Evolutionary conservation across 2,797 vertebrate genomes (phyloP).

Genomic region (Chloroceryle amazona): DNA sequence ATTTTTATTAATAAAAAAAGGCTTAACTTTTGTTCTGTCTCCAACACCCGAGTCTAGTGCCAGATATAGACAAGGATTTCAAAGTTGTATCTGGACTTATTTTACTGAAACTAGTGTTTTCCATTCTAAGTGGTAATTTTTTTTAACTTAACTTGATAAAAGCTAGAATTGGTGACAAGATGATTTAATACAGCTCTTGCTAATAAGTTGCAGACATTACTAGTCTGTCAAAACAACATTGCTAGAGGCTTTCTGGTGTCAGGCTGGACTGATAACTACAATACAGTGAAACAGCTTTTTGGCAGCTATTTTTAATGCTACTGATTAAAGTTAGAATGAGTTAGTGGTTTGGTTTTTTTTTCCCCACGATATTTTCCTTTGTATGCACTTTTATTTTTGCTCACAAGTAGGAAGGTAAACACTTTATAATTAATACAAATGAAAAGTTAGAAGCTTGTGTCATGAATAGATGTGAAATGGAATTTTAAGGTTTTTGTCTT

Average conservation of each 20-base stretch:
- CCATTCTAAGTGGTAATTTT: slow-evolving; percentile 18
- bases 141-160: slow-evolving; percentile 47
- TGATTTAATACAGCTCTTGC: slow-evolving; percentile 56
- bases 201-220: slow-evolving; percentile 68
- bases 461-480: background rate
- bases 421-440: background rate
- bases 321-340: slow-evolving; percentile 4
- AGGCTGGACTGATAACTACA: slow-evolving; percentile 45
- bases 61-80: background rate
- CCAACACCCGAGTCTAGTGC: background rate
- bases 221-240: slow-evolving; percentile 35
- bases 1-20: background rate
- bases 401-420: background rate
- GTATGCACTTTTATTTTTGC: background rate
- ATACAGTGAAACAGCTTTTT: background rate
- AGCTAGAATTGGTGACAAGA: slow-evolving; percentile 13
- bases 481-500: background rate
- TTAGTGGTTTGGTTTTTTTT: background rate
- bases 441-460: background rate
- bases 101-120: background rate
- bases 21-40: background rate
- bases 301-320: background rate
- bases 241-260: slow-evolving; percentile 9
- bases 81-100: background rate
- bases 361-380: background rate